Base-by-base conservation (phyloP, 2,888 invertebrate genomes). In the Lochmaea crataegi region DNA sequence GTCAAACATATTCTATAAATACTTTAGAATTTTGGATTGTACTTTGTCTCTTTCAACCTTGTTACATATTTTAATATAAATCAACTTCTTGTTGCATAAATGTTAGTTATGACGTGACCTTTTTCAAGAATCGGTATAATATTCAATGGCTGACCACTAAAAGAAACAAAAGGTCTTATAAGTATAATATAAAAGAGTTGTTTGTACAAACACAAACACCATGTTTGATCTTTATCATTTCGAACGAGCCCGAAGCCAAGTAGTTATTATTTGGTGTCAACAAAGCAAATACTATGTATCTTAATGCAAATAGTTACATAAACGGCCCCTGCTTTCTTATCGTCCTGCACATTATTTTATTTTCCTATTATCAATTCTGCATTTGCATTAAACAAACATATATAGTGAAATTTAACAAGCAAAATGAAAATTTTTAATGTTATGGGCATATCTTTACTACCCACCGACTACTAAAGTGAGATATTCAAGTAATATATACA, bases 231-330 rank as follows among this genome's bases (percentile, higher is more conserved):
- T 63, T 42, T 63, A 63, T 42, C 16, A 42, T 41, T 63, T 63
- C 14, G 41, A 63, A 42, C 42, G 18, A 42, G 42, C 11, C 7
- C 26, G 32, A 16, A 63, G 41, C 42, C 42, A 63, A 63, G 64
- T 65, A 64, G 70, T 70, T 70, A 51, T 60, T 32, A 67, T 74
- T 70, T 71, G 68, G 58, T 70, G 70, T 60, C 74, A 68, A 71
- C 71, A 74, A 56, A 60, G 53, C n/a, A 66, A 68, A 45, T 67
- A 71, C 63, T 64, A 51, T 71, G 60, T 68, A 70, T 58, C 63
- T 57, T 65, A 65, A 45, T 65, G 71, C 61, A 68, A 65, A 74
- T 74, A 68, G 68, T 66, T 63, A 74, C 68, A 74, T 67, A 71
- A 68, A 66, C 64, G 53, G 71, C 71, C 71, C 71, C 70, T 61